Base-by-base conservation (phyloP, 2,888 invertebrate genomes). In the Meloe dianella region DNA sequence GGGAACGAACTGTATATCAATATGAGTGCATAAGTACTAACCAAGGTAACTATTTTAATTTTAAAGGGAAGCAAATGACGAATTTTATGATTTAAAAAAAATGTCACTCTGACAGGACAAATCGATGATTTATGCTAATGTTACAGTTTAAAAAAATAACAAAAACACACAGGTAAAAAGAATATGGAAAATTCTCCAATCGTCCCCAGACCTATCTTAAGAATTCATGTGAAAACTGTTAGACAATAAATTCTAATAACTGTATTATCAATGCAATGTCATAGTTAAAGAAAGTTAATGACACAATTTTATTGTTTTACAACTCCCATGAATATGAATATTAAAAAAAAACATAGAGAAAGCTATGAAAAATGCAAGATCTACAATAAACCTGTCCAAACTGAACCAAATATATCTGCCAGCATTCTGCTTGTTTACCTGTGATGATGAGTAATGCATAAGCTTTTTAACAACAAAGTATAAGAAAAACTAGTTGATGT, bases 1-100 rank as follows among this genome's bases (percentile, higher is more conserved):
- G 76, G 76, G 74, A 76, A 76, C 75, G 76, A 75, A 76, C 76
- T 75, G 54, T 54, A 70, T 71, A 70, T 68, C 68, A 70, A 65
- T 63, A 59, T 38, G n/a, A 68, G 68, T 70, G 57, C 70, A 63
- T 58, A 29, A 70, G 68, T 69, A 68, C 70, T 58, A 56, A 20
- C 30, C 68, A 70, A 68, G 70, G 70, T 60, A 51, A n/a, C n/a
- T 59, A 22, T n/a, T 14, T 20, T 30, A 60, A 27, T 62, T 67
- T 68, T 54, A 14, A 51, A 56, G 64, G 56, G 63, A 67, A 62
- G 58, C 27, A 22, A 58, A 24, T 22, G 32, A 51, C 22, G 27
- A 61, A 54, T 54, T 27, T 20, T 22, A 22, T 6, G 24, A 30
- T 30, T 29, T 17, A 38, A 51, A 54, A 61, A 20, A 47, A 32